Percentiles rank a stretch among this genome's conserved stretches.
Evolutionary conservation across 2,113 vertebrate species (phyloP).

Genomic region (Gorsachius goisagi): DNA sequence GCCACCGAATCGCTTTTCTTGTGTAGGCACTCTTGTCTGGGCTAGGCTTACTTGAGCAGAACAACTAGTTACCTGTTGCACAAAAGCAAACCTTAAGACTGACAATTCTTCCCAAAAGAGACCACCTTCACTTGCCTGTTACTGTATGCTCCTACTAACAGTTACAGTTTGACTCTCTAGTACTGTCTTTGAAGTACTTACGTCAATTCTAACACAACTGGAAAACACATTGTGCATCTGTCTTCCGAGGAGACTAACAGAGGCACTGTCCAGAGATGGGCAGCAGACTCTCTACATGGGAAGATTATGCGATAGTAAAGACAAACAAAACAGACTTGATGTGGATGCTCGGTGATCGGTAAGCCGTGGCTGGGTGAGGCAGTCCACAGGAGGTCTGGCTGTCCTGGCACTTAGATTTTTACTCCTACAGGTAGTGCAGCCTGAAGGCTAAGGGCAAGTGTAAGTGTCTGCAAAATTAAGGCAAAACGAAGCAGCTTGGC

Average conservation of each 20-base stretch:
- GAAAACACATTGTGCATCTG: background rate
- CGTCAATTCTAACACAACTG: background rate
- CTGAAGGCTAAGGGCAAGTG: background rate
- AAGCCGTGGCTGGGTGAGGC: background rate
- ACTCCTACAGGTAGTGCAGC: background rate
- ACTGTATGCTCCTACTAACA: background rate
- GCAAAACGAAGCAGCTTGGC: background rate
- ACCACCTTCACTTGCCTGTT: background rate
- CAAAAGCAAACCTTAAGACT: background rate
- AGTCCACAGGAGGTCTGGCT: background rate
- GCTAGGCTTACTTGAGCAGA: background rate
- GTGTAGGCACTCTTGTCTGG: background rate
- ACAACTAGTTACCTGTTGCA: background rate
- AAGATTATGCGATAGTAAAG: background rate
- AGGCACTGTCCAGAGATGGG: background rate
- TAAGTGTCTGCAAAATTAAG: background rate
- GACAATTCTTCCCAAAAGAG: background rate
- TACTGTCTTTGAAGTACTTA: background rate
- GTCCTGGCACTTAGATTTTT: background rate
- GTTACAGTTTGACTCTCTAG: background rate
- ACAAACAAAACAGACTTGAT: background rate
- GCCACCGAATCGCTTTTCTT: background rate
- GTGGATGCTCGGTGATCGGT: background rate
- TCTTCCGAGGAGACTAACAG: accelerated
- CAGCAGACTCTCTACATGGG: background rate